phyloP scores from a whole-genome alignment of 2,888 invertebrate genomes.

The Lycocerus yunnanus region DNA sequence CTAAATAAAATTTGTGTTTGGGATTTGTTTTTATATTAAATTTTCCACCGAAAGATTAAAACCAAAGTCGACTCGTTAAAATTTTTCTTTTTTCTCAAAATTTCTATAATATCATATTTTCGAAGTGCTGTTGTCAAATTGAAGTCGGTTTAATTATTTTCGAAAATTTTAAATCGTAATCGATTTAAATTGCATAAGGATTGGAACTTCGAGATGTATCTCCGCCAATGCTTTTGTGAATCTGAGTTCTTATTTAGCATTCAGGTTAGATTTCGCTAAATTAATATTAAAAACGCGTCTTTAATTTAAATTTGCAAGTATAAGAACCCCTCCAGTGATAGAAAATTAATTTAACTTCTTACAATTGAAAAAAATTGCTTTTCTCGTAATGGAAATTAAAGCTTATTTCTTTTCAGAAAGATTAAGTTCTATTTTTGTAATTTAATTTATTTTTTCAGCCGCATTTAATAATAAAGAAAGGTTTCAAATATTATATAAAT shows the following conservation, averaged over 20 bases:
- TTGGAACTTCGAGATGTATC: neutral
- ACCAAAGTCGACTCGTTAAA: neutral
- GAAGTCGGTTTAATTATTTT: neutral
- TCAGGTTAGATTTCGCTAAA: neutral
- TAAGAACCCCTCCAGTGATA: neutral
- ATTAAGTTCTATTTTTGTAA: neutral
- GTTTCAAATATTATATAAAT: no score
- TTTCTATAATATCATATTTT: neutral
- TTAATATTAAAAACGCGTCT: neutral
- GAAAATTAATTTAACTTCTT: neutral
- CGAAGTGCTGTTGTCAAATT: neutral
- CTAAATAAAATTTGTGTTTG: constrained; percentile 19
- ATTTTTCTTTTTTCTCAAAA: neutral
- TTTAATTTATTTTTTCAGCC: neutral
- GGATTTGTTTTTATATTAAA: constrained; percentile 23
- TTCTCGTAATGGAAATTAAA: neutral
- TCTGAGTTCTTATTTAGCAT: neutral
- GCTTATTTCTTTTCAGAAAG: neutral
- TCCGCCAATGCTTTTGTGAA: neutral
- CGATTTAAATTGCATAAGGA: no score
- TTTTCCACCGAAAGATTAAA: neutral
- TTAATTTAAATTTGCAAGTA: neutral
- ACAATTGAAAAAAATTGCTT: neutral
- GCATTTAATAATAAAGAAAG: no score
- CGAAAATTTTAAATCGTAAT: neutral